Base-by-base conservation (phyloP, 2,797 vertebrate species). In the Galaxias olidus region DNA sequence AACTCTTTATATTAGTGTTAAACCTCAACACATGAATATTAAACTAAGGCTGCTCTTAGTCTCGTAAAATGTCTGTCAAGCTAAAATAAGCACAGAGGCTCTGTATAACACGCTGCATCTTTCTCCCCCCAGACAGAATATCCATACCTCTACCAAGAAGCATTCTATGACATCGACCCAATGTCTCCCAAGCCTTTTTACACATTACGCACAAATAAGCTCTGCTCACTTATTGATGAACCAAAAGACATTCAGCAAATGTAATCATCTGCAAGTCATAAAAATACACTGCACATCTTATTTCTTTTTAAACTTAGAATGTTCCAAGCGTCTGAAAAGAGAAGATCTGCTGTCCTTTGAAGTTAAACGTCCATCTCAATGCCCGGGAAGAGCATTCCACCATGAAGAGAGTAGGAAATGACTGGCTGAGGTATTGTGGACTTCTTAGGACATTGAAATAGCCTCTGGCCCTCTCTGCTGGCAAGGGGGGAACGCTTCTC, bases 381-480 rank as follows among this genome's bases (percentile, higher is more conserved):
- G 30, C n/a, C 17, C 48, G 12, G 30, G 18, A 61, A 18, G 41
- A 17, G 40, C 20, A 51, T 51, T 51, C 45, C 18, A 61, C 30
- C 30, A 43, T 61, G 14, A 51, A 51, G 3, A 9, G 8, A 51
- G 42, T 51, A 13, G 30, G 48, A 41, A 50, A 61, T 19, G 15
- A 47, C 9, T 12, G 43, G 12, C 12, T 20, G 44, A 11, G 13
- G 45, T 59, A 47, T 17, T 48, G 19, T 41, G 19, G 15, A 61
- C 47, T 50, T 50, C 20, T 19, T 61, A 42, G 48, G 47, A 17
- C 10, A 9, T 61, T 61, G 47, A 50, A 42, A 9, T 50, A 51
- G 58, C 47, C 47, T 15, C 14, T 7, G 49, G 49, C n/a, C n/a
- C 9, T 15, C 15, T 43, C 44, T 18, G 9, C 43, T 52, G 15